phyloP scores from a whole-genome alignment of 30 jellyfish, hydroid and myxozoan species.

The Catostylus mosaicus region DNA sequence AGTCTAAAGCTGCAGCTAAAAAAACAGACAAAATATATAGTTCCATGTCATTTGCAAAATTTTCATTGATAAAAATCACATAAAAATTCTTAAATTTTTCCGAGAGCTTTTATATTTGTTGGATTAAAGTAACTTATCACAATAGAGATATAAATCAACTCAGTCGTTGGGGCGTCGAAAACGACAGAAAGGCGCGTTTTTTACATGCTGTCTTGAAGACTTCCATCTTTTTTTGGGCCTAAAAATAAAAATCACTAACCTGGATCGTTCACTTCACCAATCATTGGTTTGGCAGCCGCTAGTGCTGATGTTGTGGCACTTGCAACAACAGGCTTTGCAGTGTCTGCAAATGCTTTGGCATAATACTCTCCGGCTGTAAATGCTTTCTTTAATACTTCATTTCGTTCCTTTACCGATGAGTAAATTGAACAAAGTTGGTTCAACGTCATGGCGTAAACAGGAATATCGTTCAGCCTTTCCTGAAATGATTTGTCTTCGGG shows the following conservation, averaged over 20 bases:
- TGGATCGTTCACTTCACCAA: slow-evolving; percentile 95
- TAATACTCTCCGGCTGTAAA: slow-evolving; percentile 90
- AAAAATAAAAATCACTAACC: slow-evolving; percentile 51
- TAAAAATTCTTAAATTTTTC: too few species aligned
- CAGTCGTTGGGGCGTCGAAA: too few species aligned
- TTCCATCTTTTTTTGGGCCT: neutral
- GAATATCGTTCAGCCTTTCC: slow-evolving; percentile 91
- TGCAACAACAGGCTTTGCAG: slow-evolving; percentile 95
- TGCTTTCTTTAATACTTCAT: slow-evolving; percentile 79
- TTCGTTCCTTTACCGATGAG: slow-evolving; percentile 82
- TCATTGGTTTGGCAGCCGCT: slow-evolving; percentile 94
- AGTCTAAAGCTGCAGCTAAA: slow-evolving; percentile 55
- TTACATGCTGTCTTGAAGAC: too few species aligned
- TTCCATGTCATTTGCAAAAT: too few species aligned
- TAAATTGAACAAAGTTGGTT: slow-evolving; percentile 79
- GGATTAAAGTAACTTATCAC: too few species aligned
- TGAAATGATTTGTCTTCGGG: slow-evolving; percentile 79
- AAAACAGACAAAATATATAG: too few species aligned
- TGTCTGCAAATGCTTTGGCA: slow-evolving; percentile 67
- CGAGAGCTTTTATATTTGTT: too few species aligned
- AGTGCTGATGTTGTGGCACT: slow-evolving; percentile 95
- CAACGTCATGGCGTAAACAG: slow-evolving; percentile 89
- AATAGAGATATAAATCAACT: too few species aligned
- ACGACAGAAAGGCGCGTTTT: too few species aligned
- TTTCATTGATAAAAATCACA: too few species aligned